phyloP scores from a whole-genome alignment of 2,113 vertebrate species.

The Lanius collurio region DNA sequence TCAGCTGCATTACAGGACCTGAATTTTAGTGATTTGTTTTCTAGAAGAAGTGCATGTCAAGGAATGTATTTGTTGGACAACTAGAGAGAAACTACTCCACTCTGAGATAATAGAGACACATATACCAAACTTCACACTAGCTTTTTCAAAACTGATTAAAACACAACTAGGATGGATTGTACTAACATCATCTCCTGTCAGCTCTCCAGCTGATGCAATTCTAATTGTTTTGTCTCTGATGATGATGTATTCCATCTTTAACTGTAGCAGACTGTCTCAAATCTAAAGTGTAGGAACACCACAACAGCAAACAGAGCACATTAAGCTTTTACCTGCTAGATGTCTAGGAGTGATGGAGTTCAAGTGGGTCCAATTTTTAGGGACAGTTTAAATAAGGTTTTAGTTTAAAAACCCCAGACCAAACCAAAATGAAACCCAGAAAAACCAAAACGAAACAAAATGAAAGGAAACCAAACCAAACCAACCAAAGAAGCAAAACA shows the following conservation, averaged over 20 bases:
- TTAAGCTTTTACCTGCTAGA: background rate
- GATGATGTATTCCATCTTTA: background rate
- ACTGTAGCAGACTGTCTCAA: background rate
- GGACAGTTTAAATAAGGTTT: background rate
- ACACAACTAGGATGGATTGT: background rate
- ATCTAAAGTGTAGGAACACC: background rate
- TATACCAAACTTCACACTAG: background rate
- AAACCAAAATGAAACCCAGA: background rate
- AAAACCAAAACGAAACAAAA: background rate
- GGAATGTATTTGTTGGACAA: background rate
- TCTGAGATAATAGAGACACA: background rate
- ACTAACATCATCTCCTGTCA: background rate
- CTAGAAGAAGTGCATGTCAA: background rate
- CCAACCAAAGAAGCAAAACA: background rate
- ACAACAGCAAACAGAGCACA: background rate
- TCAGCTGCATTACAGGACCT: background rate
- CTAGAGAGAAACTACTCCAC: background rate
- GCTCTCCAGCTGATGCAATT: background rate
- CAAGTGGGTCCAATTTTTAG: background rate
- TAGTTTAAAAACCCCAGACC: background rate
- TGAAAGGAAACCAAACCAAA: background rate
- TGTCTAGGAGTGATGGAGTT: background rate
- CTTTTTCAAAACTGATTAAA: background rate
- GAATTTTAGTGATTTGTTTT: background rate
- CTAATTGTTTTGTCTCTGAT: background rate